Conservation (phyloP, 2,113 vertebrate species). For the Acrocephalus arundinaceus region DNA sequence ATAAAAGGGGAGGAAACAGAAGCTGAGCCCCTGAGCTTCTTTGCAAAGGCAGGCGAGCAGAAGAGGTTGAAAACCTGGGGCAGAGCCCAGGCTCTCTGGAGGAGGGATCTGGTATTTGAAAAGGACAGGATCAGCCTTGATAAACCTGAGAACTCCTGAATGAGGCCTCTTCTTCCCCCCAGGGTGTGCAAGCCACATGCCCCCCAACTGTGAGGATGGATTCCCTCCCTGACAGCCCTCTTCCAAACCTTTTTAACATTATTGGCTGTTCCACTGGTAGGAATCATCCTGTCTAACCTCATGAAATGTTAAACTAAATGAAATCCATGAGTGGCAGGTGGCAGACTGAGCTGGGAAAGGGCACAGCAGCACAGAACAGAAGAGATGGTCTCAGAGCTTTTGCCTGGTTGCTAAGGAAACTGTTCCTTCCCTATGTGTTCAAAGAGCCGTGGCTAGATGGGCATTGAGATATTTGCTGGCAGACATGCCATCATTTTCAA, state of each 20-base stretch:
- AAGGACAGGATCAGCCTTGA: background rate
- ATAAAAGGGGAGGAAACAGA: background rate
- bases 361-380: background rate
- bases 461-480: constrained; percentile 14
- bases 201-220: background rate
- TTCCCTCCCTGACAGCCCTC: background rate
- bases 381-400: background rate
- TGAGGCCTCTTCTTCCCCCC: background rate
- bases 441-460: background rate
- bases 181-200: background rate
- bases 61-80: background rate
- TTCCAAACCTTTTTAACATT: background rate
- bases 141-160: background rate
- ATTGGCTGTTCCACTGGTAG: background rate
- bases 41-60: background rate
- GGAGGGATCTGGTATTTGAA: background rate
- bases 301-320: background rate
- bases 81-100: background rate
- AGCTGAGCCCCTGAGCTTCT: background rate
- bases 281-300: background rate
- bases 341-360: background rate
- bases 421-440: constrained; percentile 24
- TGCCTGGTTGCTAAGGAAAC: constrained; percentile 51
- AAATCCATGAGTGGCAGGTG: background rate
- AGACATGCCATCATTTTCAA: background rate